Conservation (phyloP, 2,113 vertebrate genomes). For the Actenoides lindsayi region DNA sequence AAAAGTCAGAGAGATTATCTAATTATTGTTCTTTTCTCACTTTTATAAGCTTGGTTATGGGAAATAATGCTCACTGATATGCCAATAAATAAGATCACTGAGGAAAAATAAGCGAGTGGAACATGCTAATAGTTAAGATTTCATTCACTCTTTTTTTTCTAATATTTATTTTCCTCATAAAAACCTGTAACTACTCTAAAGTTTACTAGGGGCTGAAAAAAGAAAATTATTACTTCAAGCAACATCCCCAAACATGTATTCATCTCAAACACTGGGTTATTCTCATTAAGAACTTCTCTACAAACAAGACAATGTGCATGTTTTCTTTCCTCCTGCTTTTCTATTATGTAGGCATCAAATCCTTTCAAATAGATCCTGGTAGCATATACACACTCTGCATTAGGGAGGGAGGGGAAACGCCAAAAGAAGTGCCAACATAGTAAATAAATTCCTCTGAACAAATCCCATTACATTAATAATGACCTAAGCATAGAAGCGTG, state of each 20-base stretch:
- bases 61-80: background rate
- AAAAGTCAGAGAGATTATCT: conserved; percentile 25
- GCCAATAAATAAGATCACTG: background rate
- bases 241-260: background rate
- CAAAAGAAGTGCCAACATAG: background rate
- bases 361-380: background rate
- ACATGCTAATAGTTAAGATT: background rate
- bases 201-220: background rate
- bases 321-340: background rate
- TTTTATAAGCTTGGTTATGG: background rate
- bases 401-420: background rate
- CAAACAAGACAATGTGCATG: background rate
- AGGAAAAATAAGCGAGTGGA: background rate
- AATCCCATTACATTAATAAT: background rate
- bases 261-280: background rate
- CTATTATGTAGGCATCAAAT: background rate
- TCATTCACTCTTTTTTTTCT: background rate
- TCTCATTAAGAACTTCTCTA: background rate
- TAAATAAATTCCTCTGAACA: conserved; percentile 4
- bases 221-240: background rate
- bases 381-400: background rate
- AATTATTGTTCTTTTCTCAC: conserved; percentile 11
- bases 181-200: background rate
- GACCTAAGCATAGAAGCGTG: background rate
- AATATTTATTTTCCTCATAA: background rate